Evolutionary conservation across 2,888 invertebrate genomes (phyloP).

Genomic region (Coenonympha glycerion): DNA sequence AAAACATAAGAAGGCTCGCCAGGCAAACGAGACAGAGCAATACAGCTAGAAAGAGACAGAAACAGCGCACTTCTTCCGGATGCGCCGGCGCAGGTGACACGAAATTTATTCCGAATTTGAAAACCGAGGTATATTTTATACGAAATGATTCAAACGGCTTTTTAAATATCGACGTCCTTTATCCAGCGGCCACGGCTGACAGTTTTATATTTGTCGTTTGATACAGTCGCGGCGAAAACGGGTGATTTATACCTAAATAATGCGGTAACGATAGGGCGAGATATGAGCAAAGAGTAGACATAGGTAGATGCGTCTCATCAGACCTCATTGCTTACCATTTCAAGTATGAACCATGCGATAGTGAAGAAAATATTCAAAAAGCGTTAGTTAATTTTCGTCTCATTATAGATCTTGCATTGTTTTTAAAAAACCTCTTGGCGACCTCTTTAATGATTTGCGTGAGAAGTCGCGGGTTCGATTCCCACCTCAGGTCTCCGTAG

Average conservation of each 20-base stretch:
- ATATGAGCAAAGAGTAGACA: constrained; percentile 35
- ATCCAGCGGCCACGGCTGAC: constrained; percentile 66
- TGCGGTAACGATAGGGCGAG: constrained; percentile 44
- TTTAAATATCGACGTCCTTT: constrained; percentile 74
- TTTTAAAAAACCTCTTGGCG: too few species aligned
- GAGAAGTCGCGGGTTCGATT: too few species aligned
- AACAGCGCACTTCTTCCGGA: constrained; percentile 63
- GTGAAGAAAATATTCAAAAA: too few species aligned
- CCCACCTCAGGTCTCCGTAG: too few species aligned
- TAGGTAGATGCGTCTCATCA: constrained; percentile 6
- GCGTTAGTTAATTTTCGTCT: too few species aligned
- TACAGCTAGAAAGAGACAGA: constrained; percentile 39
- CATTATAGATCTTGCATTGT: too few species aligned
- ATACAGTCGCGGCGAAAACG: constrained; percentile 51
- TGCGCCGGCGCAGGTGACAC: constrained; percentile 71
- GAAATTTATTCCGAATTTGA: constrained; percentile 75
- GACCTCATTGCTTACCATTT: too few species aligned
- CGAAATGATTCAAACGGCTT: constrained; percentile 72
- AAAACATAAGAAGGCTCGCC: constrained; percentile 42
- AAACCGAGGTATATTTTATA: constrained; percentile 73
- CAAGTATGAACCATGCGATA: too few species aligned
- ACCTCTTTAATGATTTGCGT: too few species aligned
- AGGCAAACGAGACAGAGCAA: constrained; percentile 37
- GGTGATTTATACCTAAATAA: constrained; percentile 72
- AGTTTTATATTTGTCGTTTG: constrained; percentile 73